Percentiles rank a stretch among this genome's conserved stretches.
These are phyloP conservation scores for Chinchilla lanigera DNA, from an alignment of 2,113 vertebrate species.

Conservation along the genomic window DNA sequence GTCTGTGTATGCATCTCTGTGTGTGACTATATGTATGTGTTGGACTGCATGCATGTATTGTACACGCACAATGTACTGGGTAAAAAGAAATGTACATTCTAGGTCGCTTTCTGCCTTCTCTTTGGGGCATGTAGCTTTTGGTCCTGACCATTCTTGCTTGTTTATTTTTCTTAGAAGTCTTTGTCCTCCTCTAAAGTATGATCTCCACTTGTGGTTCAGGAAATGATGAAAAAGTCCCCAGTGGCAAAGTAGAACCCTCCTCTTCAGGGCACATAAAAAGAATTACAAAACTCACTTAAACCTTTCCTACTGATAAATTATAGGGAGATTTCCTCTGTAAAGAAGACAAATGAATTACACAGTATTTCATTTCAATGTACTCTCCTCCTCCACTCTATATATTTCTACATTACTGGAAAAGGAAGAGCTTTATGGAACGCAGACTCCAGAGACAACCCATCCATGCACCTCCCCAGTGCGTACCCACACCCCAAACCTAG, in stretches of 20 bases:
- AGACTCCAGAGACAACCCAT: not conserved
- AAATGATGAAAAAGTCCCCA: constrained; percentile 45
- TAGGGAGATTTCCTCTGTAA: constrained; percentile 58
- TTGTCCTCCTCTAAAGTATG: not conserved
- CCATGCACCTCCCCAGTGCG: fast-evolving
- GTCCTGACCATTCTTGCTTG: constrained; percentile 12
- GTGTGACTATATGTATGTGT: not conserved
- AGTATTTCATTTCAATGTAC: constrained; percentile 14
- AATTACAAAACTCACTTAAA: constrained; percentile 67
- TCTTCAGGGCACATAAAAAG: constrained; percentile 65
- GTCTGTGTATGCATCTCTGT: not conserved
- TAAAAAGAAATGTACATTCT: not conserved
- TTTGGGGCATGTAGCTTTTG: not conserved
- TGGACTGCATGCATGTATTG: not conserved
- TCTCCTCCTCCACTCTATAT: not conserved
- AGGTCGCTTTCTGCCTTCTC: not conserved
- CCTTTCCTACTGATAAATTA: constrained; percentile 72
- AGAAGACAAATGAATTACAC: constrained; percentile 67
- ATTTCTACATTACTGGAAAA: not conserved
- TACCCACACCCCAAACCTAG: fast-evolving
- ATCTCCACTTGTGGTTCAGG: not conserved
- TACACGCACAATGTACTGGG: not conserved
- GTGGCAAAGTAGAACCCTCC: constrained; percentile 30
- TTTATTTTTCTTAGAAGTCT: constrained; percentile 44
- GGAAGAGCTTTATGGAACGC: not conserved